phyloP scores from a whole-genome alignment of 1,140 invertebrate genomes.

The Apis florea region DNA sequence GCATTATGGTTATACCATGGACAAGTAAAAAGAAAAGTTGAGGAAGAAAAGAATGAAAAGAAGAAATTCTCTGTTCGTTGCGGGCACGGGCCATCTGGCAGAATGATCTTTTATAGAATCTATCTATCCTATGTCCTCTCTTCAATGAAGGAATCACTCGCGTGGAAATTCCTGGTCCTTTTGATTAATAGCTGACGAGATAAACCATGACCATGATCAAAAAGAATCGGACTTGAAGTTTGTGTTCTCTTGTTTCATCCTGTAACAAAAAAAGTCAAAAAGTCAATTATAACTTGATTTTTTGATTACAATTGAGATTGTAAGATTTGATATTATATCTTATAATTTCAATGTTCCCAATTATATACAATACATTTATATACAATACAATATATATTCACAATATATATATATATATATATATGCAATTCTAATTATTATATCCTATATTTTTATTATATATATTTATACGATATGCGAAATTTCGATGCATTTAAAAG shows the following conservation, averaged over 20 bases:
- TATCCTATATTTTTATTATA: too few relatives aligned
- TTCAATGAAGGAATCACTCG: slow-evolving; percentile 66
- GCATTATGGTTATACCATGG: neutral
- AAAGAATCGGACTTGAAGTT: neutral
- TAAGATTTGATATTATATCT: too few relatives aligned
- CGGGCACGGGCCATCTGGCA: slow-evolving; percentile 74
- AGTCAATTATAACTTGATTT: neutral
- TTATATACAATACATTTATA: too few relatives aligned
- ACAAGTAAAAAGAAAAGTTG: slow-evolving; percentile 38
- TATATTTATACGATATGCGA: too few relatives aligned
- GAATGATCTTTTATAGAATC: slow-evolving; percentile 68
- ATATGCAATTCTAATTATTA: too few relatives aligned
- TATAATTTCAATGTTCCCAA: neutral
- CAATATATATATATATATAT: too few relatives aligned
- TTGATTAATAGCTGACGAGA: slow-evolving; percentile 62
- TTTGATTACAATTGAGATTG: too few relatives aligned
- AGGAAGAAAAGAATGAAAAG: slow-evolving; percentile 26
- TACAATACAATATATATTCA: too few relatives aligned
- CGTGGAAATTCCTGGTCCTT: slow-evolving; percentile 66
- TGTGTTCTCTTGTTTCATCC: neutral
- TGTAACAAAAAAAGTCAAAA: neutral
- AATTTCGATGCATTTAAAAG: neutral
- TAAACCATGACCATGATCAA: slow-evolving; percentile 54
- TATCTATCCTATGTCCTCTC: slow-evolving; percentile 64
- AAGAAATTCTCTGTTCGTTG: slow-evolving; percentile 42